These are phyloP conservation scores for Hemiscyllium ocellatum DNA, from an alignment of 2,113 vertebrate genomes.

Conservation along the genomic window DNA sequence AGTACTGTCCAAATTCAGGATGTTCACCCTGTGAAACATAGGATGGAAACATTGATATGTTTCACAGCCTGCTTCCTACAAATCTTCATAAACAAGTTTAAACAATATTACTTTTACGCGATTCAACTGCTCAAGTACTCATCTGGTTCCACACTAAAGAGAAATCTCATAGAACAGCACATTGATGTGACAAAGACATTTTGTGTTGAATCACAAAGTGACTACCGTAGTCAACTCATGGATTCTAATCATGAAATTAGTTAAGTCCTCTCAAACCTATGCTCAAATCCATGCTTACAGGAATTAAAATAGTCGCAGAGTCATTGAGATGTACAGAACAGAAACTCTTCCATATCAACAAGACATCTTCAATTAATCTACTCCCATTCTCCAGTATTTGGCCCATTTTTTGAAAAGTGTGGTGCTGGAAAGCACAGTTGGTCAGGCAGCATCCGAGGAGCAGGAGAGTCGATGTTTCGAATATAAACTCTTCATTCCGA, in stretches of 20 bases:
- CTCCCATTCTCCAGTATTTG: too few relatives aligned
- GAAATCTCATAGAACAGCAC: not conserved
- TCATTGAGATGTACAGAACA: too few relatives aligned
- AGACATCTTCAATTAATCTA: too few relatives aligned
- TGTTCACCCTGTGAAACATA: not conserved
- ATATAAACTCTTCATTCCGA: too few relatives aligned
- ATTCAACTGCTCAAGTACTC: not conserved
- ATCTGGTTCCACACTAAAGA: not conserved
- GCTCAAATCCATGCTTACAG: not conserved
- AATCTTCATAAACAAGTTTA: not conserved
- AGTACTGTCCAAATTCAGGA: not conserved
- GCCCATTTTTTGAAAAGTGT: too few relatives aligned
- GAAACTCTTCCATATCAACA: too few relatives aligned
- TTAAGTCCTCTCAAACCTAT: not conserved
- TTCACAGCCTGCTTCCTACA: not conserved
- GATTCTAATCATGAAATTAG: not conserved
- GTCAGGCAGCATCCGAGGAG: too few relatives aligned
- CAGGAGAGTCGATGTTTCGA: too few relatives aligned
- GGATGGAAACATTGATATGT: not conserved
- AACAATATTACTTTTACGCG: not conserved
- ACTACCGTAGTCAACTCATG: not conserved
- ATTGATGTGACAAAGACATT: too few relatives aligned
- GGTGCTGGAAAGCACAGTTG: too few relatives aligned
- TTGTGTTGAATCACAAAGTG: not conserved
- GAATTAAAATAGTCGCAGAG: not conserved